These are phyloP conservation scores for Vandiemenella viatica DNA, from an alignment of 2,888 invertebrate genomes.

Conservation along the genomic window DNA sequence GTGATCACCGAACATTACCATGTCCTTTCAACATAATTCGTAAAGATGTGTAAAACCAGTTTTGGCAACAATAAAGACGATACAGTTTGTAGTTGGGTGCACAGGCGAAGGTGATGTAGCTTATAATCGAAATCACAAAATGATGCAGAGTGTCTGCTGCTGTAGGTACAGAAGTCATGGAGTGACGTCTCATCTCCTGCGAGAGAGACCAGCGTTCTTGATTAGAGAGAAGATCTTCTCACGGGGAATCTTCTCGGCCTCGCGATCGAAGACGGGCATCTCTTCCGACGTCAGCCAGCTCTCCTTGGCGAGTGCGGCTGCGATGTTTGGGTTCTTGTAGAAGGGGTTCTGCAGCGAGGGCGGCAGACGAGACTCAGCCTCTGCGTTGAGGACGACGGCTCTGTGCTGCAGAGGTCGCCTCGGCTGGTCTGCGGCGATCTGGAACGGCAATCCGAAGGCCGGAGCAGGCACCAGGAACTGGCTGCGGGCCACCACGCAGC, in stretches of 20 bases:
- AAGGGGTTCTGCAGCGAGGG: conserved; percentile 51
- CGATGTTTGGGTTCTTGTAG: conserved; percentile 61
- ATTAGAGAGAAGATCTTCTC: conserved; percentile 59
- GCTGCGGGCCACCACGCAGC: not conserved
- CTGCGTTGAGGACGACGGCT: conserved; percentile 54
- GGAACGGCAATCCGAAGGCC: too few relatives aligned
- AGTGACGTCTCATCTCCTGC: conserved; percentile 11
- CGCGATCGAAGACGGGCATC: conserved; percentile 60
- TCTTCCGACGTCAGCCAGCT: conserved; percentile 66
- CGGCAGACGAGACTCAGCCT: conserved; percentile 56
- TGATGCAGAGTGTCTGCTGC: too few relatives aligned
- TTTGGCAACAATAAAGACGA: too few relatives aligned
- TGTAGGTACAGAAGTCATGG: too few relatives aligned
- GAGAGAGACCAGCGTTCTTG: conserved; percentile 51
- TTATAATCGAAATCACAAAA: too few relatives aligned
- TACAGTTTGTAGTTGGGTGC: too few relatives aligned
- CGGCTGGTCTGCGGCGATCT: not conserved
- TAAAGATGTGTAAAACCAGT: too few relatives aligned
- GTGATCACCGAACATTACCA: too few relatives aligned
- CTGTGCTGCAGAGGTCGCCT: conserved; percentile 40
- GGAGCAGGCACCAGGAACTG: not conserved
- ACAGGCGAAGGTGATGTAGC: too few relatives aligned
- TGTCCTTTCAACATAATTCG: too few relatives aligned
- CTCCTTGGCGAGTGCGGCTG: conserved; percentile 56
- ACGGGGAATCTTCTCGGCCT: conserved; percentile 66